Evolutionary conservation across 2,888 invertebrate genomes (phyloP).

Genomic region (Hipparchia semele): DNA sequence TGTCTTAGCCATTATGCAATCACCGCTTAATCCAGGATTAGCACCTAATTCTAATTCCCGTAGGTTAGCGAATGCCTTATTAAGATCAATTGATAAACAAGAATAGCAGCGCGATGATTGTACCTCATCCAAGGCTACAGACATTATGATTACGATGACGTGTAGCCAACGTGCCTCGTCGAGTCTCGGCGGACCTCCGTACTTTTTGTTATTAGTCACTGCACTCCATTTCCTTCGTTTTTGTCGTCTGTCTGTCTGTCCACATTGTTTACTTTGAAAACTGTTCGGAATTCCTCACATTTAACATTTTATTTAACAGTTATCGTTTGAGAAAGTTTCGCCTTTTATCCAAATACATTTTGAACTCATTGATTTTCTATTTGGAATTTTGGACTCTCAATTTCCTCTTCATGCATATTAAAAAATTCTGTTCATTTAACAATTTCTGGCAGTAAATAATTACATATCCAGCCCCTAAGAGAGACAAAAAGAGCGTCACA

Average conservation of each 20-base stretch:
- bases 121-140: constrained; percentile 8
- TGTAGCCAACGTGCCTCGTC: neutral
- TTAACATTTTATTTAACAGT: neutral
- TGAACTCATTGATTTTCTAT: neutral
- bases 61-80: neutral
- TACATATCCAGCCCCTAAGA: too few relatives aligned
- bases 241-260: constrained; percentile 20
- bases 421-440: too few relatives aligned
- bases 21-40: neutral
- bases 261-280: neutral
- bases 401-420: too few relatives aligned
- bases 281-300: neutral
- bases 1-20: too few relatives aligned
- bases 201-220: constrained; percentile 21
- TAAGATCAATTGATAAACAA: neutral
- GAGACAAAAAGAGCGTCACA: too few relatives aligned
- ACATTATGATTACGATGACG: constrained; percentile 1
- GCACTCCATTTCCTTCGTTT: constrained; percentile 14
- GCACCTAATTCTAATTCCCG: neutral
- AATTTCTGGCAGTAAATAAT: too few relatives aligned
- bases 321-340: neutral
- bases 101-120: neutral
- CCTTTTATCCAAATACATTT: neutral
- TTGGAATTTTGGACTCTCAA: neutral
- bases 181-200: constrained; percentile 11